Evolutionary conservation across 2,888 invertebrate species (phyloP).

Genomic region (Charanyca ferruginea): DNA sequence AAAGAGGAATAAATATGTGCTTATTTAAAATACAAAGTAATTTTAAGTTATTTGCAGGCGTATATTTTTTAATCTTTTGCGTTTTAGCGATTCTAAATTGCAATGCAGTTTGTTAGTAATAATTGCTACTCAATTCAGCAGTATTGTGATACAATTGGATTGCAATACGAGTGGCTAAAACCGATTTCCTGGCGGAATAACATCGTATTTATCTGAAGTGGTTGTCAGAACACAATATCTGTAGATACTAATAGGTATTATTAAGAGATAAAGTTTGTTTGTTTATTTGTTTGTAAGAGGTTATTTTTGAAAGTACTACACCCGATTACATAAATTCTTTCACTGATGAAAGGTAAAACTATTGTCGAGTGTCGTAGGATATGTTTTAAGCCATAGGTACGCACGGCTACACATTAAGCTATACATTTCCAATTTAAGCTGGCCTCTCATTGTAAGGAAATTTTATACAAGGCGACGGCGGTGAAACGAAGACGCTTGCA

Average conservation of each 20-base stretch:
- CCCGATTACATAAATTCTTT: too few species aligned
- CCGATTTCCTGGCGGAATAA: conserved; percentile 4
- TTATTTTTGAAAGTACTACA: too few species aligned
- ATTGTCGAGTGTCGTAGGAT: too few species aligned
- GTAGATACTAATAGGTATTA: too few species aligned
- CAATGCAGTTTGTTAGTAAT: neutral
- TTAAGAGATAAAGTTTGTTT: too few species aligned
- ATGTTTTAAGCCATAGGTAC: too few species aligned
- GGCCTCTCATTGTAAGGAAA: too few species aligned
- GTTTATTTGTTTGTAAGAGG: neutral
- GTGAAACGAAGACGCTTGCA: too few species aligned
- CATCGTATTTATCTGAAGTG: conserved; percentile 1
- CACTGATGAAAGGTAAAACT: too few species aligned
- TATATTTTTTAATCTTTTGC: conserved; percentile 7
- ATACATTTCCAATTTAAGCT: too few species aligned
- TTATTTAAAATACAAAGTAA: neutral
- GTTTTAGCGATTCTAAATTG: conserved; percentile 10
- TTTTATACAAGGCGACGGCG: too few species aligned
- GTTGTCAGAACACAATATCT: neutral
- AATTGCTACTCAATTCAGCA: conserved; percentile 5
- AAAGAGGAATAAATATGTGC: conserved; percentile 10
- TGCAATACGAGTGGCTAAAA: neutral
- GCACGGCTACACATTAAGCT: too few species aligned
- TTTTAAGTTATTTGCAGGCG: neutral
- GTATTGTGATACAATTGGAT: neutral